These are phyloP conservation scores for Poecilia wingei DNA, from an alignment of 2,797 vertebrate species.

Conservation along the genomic window DNA sequence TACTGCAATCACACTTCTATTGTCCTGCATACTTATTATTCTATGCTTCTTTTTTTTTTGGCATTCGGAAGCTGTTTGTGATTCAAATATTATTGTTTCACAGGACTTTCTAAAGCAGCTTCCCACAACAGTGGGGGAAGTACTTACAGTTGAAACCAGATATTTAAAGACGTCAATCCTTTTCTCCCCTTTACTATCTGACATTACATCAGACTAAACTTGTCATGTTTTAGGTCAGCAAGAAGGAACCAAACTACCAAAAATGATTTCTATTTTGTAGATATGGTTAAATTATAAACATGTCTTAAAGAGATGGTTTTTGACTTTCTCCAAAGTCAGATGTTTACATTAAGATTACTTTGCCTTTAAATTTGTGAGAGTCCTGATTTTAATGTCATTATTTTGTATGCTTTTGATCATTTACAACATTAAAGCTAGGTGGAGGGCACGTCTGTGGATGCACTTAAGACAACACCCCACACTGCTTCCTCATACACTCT, in stretches of 20 bases:
- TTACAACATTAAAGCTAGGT: neutral
- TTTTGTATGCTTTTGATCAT: neutral
- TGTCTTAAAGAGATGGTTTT: neutral
- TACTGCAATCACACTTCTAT: constrained; percentile 16
- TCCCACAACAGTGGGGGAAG: neutral
- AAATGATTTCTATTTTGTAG: neutral
- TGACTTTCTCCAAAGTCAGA: neutral
- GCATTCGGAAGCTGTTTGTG: neutral
- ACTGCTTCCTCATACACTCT: neutral
- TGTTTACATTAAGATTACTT: constrained; percentile 1
- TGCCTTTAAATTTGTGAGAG: neutral
- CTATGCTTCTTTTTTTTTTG: neutral
- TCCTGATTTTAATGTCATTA: neutral
- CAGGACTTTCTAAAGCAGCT: neutral
- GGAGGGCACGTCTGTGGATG: neutral
- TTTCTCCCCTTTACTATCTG: neutral
- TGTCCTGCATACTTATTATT: constrained; percentile 4
- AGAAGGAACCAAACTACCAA: neutral
- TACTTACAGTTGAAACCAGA: neutral
- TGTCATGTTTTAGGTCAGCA: neutral
- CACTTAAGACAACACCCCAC: neutral
- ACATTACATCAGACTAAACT: neutral
- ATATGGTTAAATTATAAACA: neutral
- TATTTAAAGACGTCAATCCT: neutral
- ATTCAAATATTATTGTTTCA: neutral